A percentile compares a stretch with the other conserved stretches of the same genome.
phyloP scores from a whole-genome alignment of 2,797 vertebrate genomes.

The Esox lucius region DNA sequence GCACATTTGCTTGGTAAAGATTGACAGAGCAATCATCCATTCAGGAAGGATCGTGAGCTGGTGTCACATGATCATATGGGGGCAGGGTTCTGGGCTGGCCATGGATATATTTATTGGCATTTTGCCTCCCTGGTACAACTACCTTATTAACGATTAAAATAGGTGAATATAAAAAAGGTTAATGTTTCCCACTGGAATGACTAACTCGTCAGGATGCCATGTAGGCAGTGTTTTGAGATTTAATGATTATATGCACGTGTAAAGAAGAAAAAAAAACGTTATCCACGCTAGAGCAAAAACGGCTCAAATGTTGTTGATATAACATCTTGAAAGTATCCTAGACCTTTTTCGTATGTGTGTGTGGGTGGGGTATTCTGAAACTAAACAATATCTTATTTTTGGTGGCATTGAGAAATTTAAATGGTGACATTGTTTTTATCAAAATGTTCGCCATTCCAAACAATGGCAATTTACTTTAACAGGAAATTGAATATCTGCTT shows the following conservation, averaged over 20 bases:
- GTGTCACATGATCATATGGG: slow-evolving; percentile 25
- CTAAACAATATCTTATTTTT: neutral
- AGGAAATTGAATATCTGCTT: neutral
- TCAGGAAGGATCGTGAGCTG: slow-evolving; percentile 48
- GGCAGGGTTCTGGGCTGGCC: slow-evolving; percentile 31
- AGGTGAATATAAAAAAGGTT: slow-evolving; percentile 8
- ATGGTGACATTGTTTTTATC: neutral
- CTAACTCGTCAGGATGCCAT: slow-evolving; percentile 37
- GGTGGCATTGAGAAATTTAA: slow-evolving; percentile 6
- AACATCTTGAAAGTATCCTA: neutral
- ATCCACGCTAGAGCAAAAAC: slow-evolving; percentile 23
- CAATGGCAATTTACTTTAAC: neutral
- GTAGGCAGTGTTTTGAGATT: slow-evolving; percentile 41
- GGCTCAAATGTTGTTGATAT: slow-evolving; percentile 3
- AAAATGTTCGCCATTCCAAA: neutral
- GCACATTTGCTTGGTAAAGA: slow-evolving; percentile 75
- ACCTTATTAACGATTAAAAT: slow-evolving; percentile 17
- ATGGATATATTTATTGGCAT: slow-evolving; percentile 34
- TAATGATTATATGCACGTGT: slow-evolving; percentile 46
- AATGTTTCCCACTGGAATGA: slow-evolving; percentile 4
- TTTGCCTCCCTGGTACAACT: slow-evolving; percentile 40
- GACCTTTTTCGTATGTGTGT: neutral
- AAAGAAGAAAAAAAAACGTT: slow-evolving; percentile 15
- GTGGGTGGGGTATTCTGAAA: neutral
- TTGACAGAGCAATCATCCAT: slow-evolving; percentile 45